Evolutionary conservation across 2,113 vertebrate genomes (phyloP).

Genomic region (Paramormyrops kingsleyae): DNA sequence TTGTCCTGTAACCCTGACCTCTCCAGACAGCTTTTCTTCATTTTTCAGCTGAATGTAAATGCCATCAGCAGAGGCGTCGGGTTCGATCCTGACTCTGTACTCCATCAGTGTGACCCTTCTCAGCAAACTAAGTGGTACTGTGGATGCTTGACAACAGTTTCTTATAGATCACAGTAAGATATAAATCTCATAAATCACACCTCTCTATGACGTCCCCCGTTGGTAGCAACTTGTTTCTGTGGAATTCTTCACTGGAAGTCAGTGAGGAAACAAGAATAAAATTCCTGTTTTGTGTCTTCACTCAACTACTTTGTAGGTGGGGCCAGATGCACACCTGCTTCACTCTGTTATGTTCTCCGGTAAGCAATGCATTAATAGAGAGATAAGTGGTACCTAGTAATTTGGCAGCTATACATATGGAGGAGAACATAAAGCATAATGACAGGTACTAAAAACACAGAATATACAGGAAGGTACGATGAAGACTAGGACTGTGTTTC

Average conservation of each 20-base stretch:
- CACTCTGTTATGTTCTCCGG: neutral
- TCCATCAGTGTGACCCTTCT: neutral
- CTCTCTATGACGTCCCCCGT: rapidly evolving
- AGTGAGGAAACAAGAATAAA: neutral
- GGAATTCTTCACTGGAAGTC: neutral
- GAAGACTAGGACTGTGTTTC: too few species aligned
- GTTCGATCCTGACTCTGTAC: neutral
- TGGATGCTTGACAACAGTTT: neutral
- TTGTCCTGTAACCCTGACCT: neutral
- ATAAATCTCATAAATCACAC: neutral
- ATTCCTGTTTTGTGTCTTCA: neutral
- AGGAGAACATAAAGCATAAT: neutral
- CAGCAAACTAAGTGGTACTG: neutral
- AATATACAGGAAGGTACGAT: neutral
- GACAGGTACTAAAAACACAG: neutral
- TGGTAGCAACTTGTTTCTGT: neutral
- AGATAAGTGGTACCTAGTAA: neutral
- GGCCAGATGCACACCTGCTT: neutral
- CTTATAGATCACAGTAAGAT: neutral
- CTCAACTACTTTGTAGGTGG: neutral
- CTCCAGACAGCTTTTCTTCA: neutral
- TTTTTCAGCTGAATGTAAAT: neutral
- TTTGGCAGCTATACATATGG: neutral
- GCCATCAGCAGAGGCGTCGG: neutral
- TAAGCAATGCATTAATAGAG: too few species aligned